Evolutionary conservation across 2,113 vertebrate species (phyloP).

Genomic region (Gasterosteus aculeatus): DNA sequence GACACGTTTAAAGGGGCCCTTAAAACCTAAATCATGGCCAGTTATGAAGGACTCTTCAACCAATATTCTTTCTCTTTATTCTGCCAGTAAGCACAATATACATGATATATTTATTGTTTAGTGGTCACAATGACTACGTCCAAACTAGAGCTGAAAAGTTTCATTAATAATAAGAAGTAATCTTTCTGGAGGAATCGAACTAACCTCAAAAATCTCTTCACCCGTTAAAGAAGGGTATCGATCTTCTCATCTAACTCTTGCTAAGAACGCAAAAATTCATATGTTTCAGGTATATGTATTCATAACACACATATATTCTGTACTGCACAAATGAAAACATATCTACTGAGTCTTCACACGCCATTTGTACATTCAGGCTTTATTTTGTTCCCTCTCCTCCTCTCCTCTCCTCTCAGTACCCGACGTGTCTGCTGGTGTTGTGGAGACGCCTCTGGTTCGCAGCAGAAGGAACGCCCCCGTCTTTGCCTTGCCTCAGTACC

Average conservation of each 20-base stretch:
- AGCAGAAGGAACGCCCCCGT: conserved; percentile 72
- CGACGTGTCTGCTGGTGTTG: conserved; percentile 56
- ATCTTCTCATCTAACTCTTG: background rate
- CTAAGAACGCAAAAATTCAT: background rate
- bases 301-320: background rate
- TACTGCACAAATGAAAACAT: background rate
- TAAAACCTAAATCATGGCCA: background rate
- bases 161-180: too few species aligned
- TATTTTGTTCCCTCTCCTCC: background rate
- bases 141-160: too few species aligned
- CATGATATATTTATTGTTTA: background rate
- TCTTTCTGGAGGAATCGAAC: too few species aligned
- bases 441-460: conserved; percentile 70
- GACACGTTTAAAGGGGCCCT: background rate
- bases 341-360: background rate
- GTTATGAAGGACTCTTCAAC: background rate
- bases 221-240: background rate
- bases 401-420: conserved; percentile 18
- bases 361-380: background rate
- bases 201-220: too few species aligned
- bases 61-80: background rate
- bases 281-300: background rate
- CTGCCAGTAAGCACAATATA: background rate
- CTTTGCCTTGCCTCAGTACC: conserved; percentile 68
- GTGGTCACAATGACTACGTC: too few species aligned